Evolutionary conservation across 2,888 invertebrate genomes (phyloP), one percentile per base, ranked within the genome.

Genomic region (Parascotia fuliginaria): DNA sequence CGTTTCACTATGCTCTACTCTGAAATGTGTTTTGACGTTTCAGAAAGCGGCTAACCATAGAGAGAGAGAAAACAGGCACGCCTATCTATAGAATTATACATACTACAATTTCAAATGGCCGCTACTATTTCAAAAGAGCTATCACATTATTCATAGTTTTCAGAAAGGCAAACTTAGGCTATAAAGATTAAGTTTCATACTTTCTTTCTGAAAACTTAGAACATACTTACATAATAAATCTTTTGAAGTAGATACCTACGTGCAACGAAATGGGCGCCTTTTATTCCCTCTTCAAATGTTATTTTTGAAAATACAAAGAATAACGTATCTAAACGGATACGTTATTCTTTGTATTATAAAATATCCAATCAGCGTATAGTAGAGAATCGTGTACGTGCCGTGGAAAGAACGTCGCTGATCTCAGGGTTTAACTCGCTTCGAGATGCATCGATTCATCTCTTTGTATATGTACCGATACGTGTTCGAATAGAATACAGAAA

Each of bases 301-400:
- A 16, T 39, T 32, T 40, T 16, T 4, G n/a, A 19, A 46, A 43
- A 55, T 39, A 56, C 42, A 56, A 57, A 62, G 31, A 36, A 63
- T 34, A 34, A 45, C 49, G 42, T 42, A 58, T 55, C 40, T 41
- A 32, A 9, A 31, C n/a, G n/a, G n/a, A n/a, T n/a, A n/a, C n/a
- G n/a, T n/a, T n/a, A n/a, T n/a, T n/a, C n/a, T n/a, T n/a, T n/a
- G n/a, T n/a, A 51, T 53, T 56, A 60, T 72, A 72, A 73, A 73
- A 73, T 70, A 68, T 62, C 73, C 66, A 75, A 76, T 75, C 72
- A 69, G 57, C 51, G 63, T 54, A 59, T 72, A 67, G 56, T 60
- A 43, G 56, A 24, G 59, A 60, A 58, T 46, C 49, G 50, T 42
- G 62, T 69, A 75, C 70, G 73, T 75, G 75, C 62, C 62, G 51